Evolutionary conservation across 2,888 invertebrate genomes (phyloP).

Genomic region (Megamerina dolium): DNA sequence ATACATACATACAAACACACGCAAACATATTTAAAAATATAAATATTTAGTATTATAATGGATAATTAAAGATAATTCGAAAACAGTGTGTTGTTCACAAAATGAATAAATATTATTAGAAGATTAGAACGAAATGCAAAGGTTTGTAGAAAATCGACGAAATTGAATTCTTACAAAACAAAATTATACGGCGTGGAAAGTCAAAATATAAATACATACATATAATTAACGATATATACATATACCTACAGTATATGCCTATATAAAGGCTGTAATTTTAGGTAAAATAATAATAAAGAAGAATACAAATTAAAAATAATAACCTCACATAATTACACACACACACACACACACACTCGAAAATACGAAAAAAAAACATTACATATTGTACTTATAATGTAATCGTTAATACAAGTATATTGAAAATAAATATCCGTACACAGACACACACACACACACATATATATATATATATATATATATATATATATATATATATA

Average conservation of each 20-base stretch:
- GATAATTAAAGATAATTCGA: too few relatives aligned
- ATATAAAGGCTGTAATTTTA: slow-evolving; percentile 50
- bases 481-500: slow-evolving; percentile 20
- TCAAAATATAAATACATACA: slow-evolving; percentile 15
- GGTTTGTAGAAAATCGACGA: too few relatives aligned
- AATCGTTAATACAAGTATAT: slow-evolving; percentile 15
- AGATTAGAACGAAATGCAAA: slow-evolving; percentile 30
- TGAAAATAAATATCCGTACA: slow-evolving; percentile 22
- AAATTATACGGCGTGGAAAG: slow-evolving; percentile 5
- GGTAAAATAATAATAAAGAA: slow-evolving; percentile 28
- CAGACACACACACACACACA: slow-evolving; percentile 27
- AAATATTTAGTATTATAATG: slow-evolving; percentile 18
- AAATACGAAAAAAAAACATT: slow-evolving; percentile 27
- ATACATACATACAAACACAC: slow-evolving; percentile 14
- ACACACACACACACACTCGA: slow-evolving; percentile 37
- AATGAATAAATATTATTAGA: too few relatives aligned
- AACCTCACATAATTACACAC: slow-evolving; percentile 18
- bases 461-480: slow-evolving; percentile 22
- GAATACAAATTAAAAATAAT: slow-evolving; percentile 14
- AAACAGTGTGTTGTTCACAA: too few relatives aligned
- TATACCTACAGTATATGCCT: too few relatives aligned
- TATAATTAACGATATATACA: too few relatives aligned
- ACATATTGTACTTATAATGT: too few relatives aligned
- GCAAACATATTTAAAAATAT: slow-evolving; percentile 30
- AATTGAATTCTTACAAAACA: slow-evolving; percentile 17